Percentiles rank a stretch among this genome's conserved stretches.
phyloP scores from a whole-genome alignment of 2,113 vertebrate genomes.

The Forbesichthys agassizii region DNA sequence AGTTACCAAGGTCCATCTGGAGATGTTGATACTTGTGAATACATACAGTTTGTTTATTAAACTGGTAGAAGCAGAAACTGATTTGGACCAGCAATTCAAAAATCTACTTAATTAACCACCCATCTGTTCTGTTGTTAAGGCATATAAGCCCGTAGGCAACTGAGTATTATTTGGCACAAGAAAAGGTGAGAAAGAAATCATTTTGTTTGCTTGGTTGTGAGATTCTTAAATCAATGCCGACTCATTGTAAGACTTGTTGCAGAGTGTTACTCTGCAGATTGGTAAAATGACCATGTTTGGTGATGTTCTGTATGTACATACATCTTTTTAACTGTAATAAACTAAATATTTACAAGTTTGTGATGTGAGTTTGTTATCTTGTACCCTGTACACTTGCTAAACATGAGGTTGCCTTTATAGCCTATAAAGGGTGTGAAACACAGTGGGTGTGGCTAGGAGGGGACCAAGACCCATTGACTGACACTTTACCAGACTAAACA shows the following conservation, averaged over 20 bases:
- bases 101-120: slow-evolving; percentile 36
- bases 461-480: too few relatives aligned
- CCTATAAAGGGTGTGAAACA: neutral
- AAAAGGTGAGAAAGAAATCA: slow-evolving; percentile 22
- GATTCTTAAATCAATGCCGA: slow-evolving; percentile 50
- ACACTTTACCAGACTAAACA: too few relatives aligned
- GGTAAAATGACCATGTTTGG: slow-evolving; percentile 65
- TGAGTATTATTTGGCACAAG: slow-evolving; percentile 45
- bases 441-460: neutral
- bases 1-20: slow-evolving; percentile 43
- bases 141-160: slow-evolving; percentile 36
- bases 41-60: slow-evolving; percentile 22
- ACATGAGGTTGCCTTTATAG: neutral
- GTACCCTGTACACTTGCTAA: slow-evolving; percentile 1
- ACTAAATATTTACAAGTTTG: slow-evolving; percentile 71
- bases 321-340: slow-evolving; percentile 78
- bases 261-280: slow-evolving; percentile 58
- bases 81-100: slow-evolving; percentile 47
- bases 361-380: slow-evolving; percentile 22
- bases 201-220: slow-evolving; percentile 58
- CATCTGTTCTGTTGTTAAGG: neutral
- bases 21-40: slow-evolving; percentile 46
- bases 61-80: slow-evolving; percentile 26
- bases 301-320: slow-evolving; percentile 73
- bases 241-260: slow-evolving; percentile 60